These are phyloP conservation scores for Psophia crepitans DNA, from an alignment of 2,113 vertebrate species.

Conservation along the genomic window DNA sequence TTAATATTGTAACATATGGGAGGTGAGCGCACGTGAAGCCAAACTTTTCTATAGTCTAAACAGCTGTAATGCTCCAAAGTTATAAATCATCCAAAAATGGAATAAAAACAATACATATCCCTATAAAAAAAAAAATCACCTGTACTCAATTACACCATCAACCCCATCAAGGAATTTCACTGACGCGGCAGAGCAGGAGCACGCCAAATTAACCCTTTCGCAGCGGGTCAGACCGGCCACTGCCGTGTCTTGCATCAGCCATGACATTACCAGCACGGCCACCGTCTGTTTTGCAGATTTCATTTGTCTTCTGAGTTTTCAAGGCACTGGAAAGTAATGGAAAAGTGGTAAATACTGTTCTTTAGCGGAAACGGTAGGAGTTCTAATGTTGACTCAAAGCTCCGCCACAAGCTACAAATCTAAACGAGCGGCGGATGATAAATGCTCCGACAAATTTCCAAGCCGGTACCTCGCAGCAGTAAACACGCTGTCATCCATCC, in stretches of 20 bases:
- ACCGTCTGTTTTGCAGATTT: background rate
- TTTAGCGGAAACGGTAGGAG: background rate
- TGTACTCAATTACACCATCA: background rate
- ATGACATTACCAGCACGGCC: background rate
- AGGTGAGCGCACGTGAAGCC: background rate
- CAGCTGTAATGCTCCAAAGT: background rate
- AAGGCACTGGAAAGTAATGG: background rate
- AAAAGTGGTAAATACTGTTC: background rate
- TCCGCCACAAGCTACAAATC: background rate
- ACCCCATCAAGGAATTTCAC: background rate
- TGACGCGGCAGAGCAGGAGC: background rate
- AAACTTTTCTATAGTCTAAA: background rate
- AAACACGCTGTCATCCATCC: background rate
- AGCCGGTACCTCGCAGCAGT: background rate
- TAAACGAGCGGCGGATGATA: fast-evolving
- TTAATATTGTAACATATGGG: background rate
- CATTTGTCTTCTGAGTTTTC: background rate
- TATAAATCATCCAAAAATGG: constrained; percentile 3
- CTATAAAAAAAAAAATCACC: background rate
- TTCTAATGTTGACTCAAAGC: background rate
- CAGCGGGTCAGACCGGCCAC: fast-evolving
- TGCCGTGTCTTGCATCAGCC: fast-evolving
- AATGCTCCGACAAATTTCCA: background rate
- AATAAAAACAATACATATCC: background rate
- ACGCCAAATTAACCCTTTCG: background rate